Evolutionary conservation across 2,888 invertebrate species (phyloP).

Genomic region (Ornithoptera alexandrae): DNA sequence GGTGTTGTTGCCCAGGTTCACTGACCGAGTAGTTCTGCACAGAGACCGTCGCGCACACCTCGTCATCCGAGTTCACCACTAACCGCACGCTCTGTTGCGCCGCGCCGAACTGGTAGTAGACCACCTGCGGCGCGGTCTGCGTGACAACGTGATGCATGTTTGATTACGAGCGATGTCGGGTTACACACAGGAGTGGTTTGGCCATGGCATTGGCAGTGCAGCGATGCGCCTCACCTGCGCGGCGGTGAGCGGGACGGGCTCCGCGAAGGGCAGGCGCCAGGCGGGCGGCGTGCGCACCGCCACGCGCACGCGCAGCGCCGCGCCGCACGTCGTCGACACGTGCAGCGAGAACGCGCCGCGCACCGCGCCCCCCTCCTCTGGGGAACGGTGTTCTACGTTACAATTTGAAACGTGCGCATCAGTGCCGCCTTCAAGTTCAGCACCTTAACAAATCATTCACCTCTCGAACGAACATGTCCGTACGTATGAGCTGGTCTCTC

Average conservation of each 20-base stretch:
- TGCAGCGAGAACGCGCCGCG: constrained; percentile 58
- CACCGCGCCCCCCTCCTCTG: constrained; percentile 26
- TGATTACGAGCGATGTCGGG: too few relatives aligned
- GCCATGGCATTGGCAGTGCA: constrained; percentile 35
- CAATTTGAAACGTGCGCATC: too few relatives aligned
- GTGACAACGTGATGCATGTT: background rate
- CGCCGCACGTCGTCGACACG: constrained; percentile 57
- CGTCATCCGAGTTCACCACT: constrained; percentile 52
- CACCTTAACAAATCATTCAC: too few relatives aligned
- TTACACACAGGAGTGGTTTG: background rate
- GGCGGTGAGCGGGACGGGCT: constrained; percentile 37
- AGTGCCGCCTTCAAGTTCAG: too few relatives aligned
- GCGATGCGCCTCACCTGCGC: constrained; percentile 46
- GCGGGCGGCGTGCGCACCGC: constrained; percentile 45
- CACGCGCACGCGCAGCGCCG: constrained; percentile 41
- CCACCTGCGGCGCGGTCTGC: constrained; percentile 57
- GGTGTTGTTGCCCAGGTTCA: background rate
- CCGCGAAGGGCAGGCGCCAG: constrained; percentile 47
- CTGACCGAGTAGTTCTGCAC: constrained; percentile 60
- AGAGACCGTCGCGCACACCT: constrained; percentile 61
- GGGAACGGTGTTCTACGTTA: too few relatives aligned
- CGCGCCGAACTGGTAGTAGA: constrained; percentile 50
- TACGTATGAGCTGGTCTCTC: too few relatives aligned
- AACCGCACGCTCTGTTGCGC: constrained; percentile 58
- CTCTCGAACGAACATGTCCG: too few relatives aligned